Base-by-base conservation (phyloP, 2,888 invertebrate species). In the Dryomyza anilis region DNA sequence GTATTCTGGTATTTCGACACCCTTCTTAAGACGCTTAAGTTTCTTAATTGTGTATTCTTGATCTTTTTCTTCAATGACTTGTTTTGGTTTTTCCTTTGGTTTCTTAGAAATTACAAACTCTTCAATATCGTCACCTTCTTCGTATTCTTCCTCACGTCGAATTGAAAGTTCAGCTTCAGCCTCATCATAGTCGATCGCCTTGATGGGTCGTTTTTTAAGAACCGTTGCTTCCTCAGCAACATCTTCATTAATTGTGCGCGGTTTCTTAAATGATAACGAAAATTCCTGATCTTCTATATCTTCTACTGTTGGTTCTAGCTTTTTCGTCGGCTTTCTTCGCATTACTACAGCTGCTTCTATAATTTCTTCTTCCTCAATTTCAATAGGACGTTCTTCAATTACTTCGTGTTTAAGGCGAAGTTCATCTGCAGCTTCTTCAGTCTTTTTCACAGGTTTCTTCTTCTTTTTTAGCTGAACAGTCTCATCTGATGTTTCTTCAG, bases 31-130 rank as follows among this genome's bases (percentile, higher is more conserved):
- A 6, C 89, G 87, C 72, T 89, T 89, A 23, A 91, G 83, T 79
- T 91, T 92, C 78, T 91, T 91, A 16, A 93, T 86, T 0, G 90
- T 93, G 25, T 92, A 85, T 80, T 89, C 89, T 78, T 89, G 87
- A 52, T 87, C 86, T 67, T 86, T 85, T 76, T 89, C 87, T 76
- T 89, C 88, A 81, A 85, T 72, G 81, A 79, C 80, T 81, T 76
- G 84, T 73, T 70, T 79, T 70, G 55, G 84, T 76, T 85, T 85
- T 4, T 86, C 84, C 55, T 86, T 86, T 67, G 85, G 84, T 57
- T 85, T 85, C 74, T 85, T 74, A 12, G 75, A 71, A 6, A 88
- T 79, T 3, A 86, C 83, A 67, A 86, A 86, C 74, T 87, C 87
- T 74, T 86, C 85, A 21, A 85, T 73, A 70, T 86, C 86, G 65